Evolutionary conservation across 2,797 vertebrate species (phyloP).

Genomic region (Schizopygopsis pylzovi): DNA sequence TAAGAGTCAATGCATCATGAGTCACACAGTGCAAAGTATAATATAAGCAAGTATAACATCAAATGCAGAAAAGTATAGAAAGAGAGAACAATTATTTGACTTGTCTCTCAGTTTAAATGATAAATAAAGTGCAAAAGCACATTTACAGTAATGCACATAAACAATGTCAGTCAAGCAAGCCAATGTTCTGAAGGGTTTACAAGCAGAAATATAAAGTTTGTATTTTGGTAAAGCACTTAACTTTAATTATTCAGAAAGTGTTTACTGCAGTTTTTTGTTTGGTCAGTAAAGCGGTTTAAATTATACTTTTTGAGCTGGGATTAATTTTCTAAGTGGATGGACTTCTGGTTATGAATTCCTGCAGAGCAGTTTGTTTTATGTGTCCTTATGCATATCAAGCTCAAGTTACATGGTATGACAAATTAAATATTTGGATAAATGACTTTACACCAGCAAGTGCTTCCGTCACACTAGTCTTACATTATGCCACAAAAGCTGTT

Average conservation of each 20-base stretch:
- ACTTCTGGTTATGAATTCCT: neutral
- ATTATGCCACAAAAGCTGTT: neutral
- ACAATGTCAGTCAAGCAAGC: neutral
- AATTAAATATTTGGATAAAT: neutral
- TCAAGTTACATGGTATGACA: neutral
- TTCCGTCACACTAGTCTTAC: neutral
- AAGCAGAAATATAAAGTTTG: neutral
- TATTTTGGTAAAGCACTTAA: constrained; percentile 3
- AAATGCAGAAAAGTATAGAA: neutral
- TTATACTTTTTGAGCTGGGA: neutral
- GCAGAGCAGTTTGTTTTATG: neutral
- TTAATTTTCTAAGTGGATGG: neutral
- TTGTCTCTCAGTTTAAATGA: neutral
- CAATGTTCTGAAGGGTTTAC: neutral
- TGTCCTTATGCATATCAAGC: neutral
- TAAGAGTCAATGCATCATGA: neutral
- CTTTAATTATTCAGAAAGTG: neutral
- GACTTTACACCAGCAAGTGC: neutral
- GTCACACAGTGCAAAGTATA: neutral
- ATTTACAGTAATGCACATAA: neutral
- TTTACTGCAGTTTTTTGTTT: constrained; percentile 2
- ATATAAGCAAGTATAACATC: neutral
- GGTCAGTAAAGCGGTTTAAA: neutral
- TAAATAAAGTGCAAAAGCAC: fast-evolving
- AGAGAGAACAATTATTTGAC: neutral